A percentile compares a stretch with the other conserved stretches of the same genome.
Conservation (phyloP, 2,797 vertebrate genomes). For the Carapus acus region DNA sequence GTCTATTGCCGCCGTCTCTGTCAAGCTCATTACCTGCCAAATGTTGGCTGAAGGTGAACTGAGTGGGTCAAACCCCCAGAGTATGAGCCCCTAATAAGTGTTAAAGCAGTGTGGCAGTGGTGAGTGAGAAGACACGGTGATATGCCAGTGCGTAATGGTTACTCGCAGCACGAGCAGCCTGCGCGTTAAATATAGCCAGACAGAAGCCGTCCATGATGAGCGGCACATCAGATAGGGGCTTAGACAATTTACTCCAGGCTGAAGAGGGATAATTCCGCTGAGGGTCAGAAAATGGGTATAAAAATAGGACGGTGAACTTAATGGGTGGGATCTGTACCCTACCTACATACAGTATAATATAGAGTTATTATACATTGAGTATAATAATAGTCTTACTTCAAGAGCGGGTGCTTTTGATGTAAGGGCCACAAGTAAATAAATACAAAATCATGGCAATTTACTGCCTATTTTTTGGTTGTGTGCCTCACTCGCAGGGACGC, state of each 20-base stretch:
- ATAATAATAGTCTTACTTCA: too few species aligned
- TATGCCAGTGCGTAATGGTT: constrained; percentile 54
- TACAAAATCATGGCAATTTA: too few species aligned
- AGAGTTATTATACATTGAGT: too few species aligned
- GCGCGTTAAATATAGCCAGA: constrained; percentile 40
- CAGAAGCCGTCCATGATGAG: constrained; percentile 17
- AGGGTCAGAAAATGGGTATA: too few species aligned
- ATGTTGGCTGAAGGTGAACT: constrained; percentile 43
- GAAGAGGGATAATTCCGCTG: constrained; percentile 6
- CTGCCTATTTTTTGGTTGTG: too few species aligned
- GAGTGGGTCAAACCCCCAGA: constrained; percentile 44
- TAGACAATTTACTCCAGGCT: constrained; percentile 1
- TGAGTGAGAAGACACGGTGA: constrained; percentile 20
- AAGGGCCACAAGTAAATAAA: too few species aligned
- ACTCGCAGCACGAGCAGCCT: constrained; percentile 34
- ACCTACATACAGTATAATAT: too few species aligned
- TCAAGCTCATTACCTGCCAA: constrained; percentile 57
- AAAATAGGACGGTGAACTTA: too few species aligned
- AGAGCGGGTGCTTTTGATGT: too few species aligned
- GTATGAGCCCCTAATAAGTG: constrained; percentile 50
- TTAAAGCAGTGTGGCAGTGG: constrained; percentile 39
- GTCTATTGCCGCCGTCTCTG: constrained; percentile 22
- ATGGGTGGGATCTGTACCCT: too few species aligned
- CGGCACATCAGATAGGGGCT: constrained; percentile 9
- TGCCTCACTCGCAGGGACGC: too few species aligned